These are phyloP conservation scores for Aldrovandia affinis DNA, from an alignment of 2,797 vertebrate species.

Conservation along the genomic window DNA sequence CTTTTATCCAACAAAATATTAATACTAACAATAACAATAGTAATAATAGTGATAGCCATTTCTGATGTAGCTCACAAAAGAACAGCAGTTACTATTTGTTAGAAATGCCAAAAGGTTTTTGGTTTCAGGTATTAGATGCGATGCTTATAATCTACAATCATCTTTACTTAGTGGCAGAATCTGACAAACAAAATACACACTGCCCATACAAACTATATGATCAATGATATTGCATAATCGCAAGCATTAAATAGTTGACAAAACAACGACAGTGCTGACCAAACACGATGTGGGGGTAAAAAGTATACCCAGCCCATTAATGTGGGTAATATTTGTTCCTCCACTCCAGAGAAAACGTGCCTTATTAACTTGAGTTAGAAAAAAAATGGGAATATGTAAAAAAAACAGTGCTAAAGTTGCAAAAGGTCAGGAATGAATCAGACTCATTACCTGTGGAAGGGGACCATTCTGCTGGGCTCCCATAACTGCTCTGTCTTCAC, in stretches of 20 bases:
- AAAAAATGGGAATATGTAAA: slow-evolving; percentile 52
- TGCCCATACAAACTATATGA: background rate
- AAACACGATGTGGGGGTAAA: background rate
- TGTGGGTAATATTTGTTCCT: slow-evolving; percentile 6
- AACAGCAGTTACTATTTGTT: background rate
- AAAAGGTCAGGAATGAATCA: slow-evolving; percentile 80
- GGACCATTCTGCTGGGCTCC: slow-evolving; percentile 54
- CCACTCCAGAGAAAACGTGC: slow-evolving; percentile 26
- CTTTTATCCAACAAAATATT: background rate
- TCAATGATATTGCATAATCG: background rate
- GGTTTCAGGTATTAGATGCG: too few species aligned
- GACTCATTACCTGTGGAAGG: slow-evolving; percentile 71
- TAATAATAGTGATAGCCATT: background rate
- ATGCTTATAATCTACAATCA: background rate
- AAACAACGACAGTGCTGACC: background rate
- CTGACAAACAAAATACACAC: background rate
- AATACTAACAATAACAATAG: background rate
- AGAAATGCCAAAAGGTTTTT: background rate
- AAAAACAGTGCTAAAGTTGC: slow-evolving; percentile 66
- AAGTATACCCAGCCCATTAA: background rate
- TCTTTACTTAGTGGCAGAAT: background rate
- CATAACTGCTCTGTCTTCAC: slow-evolving; percentile 63
- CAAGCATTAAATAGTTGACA: background rate
- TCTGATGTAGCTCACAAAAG: background rate
- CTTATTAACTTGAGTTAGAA: slow-evolving; percentile 52